These are phyloP conservation scores for Barnardius zonarius DNA, from an alignment of 2,113 vertebrate species.

Conservation along the genomic window DNA sequence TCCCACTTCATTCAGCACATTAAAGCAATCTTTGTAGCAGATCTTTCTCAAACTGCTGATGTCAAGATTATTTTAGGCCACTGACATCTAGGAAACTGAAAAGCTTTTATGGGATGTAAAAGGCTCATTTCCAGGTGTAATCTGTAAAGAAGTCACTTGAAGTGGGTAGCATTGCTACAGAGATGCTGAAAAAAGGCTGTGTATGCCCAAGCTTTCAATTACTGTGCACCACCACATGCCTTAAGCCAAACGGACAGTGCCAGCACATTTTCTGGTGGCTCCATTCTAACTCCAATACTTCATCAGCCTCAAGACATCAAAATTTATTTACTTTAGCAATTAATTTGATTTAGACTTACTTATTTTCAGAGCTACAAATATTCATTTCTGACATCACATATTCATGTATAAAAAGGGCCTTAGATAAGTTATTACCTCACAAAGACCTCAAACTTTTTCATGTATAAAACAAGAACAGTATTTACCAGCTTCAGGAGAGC, in stretches of 20 bases:
- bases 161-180: neutral
- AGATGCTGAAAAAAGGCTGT: neutral
- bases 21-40: neutral
- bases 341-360: neutral
- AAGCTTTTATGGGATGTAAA: neutral
- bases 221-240: neutral
- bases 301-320: neutral
- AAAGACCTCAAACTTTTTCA: neutral
- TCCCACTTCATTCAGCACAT: neutral
- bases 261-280: neutral
- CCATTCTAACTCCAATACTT: neutral
- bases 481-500: neutral
- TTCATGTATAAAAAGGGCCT: neutral
- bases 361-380: neutral
- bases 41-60: neutral
- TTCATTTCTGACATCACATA: neutral
- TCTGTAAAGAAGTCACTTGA: neutral
- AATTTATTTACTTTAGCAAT: neutral
- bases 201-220: neutral
- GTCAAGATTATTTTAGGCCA: neutral
- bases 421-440: neutral
- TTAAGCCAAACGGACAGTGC: rapidly evolving
- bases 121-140: neutral
- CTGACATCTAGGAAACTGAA: neutral
- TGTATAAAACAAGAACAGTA: neutral